phyloP scores from a whole-genome alignment of 1,140 invertebrate species.

The Anoplophora glabripennis region DNA sequence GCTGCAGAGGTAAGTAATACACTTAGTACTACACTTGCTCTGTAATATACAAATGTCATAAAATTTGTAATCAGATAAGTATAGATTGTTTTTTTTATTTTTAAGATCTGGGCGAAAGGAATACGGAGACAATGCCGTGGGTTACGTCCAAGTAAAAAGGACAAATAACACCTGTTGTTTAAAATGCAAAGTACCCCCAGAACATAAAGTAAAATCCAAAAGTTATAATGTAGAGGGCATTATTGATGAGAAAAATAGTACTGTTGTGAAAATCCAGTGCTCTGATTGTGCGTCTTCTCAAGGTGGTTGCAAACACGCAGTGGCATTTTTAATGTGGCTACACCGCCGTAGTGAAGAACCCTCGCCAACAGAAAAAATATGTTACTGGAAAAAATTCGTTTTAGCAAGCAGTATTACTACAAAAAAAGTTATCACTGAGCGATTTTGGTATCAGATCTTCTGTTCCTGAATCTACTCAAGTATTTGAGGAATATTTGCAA shows the following conservation, averaged over 20 bases:
- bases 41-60: no score
- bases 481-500: no score
- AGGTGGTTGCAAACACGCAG: slow-evolving; percentile 43
- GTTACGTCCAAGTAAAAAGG: slow-evolving; percentile 36
- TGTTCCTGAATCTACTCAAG: no score
- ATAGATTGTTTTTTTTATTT: no score
- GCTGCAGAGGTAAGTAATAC: no score
- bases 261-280: slow-evolving; percentile 29
- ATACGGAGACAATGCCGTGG: no score
- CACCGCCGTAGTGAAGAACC: slow-evolving; percentile 45
- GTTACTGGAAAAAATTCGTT: slow-evolving; percentile 42
- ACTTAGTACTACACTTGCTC: no score
- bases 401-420: background rate
- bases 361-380: slow-evolving; percentile 38
- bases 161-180: slow-evolving; percentile 33
- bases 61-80: no score
- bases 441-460: no score
- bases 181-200: slow-evolving; percentile 30
- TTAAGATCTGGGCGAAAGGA: no score
- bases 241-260: slow-evolving; percentile 26
- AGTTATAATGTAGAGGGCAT: slow-evolving; percentile 20
- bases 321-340: slow-evolving; percentile 46
- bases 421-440: no score
- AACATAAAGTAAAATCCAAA: slow-evolving; percentile 33
- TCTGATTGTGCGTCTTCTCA: slow-evolving; percentile 30